Percentiles rank a stretch among this genome's conserved stretches.
Conservation (phyloP, 2,113 vertebrate species). For the Anser brachyrhynchus region DNA sequence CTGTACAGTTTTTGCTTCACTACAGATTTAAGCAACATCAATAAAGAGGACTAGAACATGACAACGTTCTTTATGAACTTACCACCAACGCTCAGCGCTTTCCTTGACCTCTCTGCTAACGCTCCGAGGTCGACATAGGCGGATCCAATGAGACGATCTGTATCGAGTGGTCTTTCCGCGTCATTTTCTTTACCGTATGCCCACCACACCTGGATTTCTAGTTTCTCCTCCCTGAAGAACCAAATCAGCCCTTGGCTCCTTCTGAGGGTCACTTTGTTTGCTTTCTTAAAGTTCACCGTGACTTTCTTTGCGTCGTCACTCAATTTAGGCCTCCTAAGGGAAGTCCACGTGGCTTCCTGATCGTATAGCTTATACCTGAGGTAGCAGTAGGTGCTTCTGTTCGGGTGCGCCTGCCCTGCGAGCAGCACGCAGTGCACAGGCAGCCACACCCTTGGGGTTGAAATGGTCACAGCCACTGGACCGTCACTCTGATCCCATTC, state of each 20-base stretch:
- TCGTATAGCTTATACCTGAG: slow-evolving; percentile 90
- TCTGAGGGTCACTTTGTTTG: slow-evolving; percentile 75
- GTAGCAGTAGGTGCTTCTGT: slow-evolving; percentile 86
- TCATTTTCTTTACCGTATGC: slow-evolving; percentile 81
- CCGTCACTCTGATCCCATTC: neutral
- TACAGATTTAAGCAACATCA: neutral
- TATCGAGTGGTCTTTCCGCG: slow-evolving; percentile 82
- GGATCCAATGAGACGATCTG: slow-evolving; percentile 90
- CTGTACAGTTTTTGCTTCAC: neutral
- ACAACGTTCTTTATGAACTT: slow-evolving; percentile 13
- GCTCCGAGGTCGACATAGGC: slow-evolving; percentile 86
- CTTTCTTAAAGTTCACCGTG: slow-evolving; percentile 81
- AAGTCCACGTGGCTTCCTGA: slow-evolving; percentile 83
- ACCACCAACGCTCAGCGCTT: slow-evolving; percentile 86
- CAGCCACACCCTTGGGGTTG: slow-evolving; percentile 86
- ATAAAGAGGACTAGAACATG: neutral
- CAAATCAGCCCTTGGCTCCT: slow-evolving; percentile 83
- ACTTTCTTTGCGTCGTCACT: slow-evolving; percentile 50
- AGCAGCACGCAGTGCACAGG: slow-evolving; percentile 84
- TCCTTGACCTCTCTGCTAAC: slow-evolving; percentile 72
- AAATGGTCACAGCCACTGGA: slow-evolving; percentile 74
- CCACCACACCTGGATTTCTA: slow-evolving; percentile 95
- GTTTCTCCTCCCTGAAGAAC: slow-evolving; percentile 90
- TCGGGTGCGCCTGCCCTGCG: slow-evolving; percentile 77
- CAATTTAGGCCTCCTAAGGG: slow-evolving; percentile 80